Base-by-base conservation (phyloP, 1,140 invertebrate genomes). In the Magallana gigas region DNA sequence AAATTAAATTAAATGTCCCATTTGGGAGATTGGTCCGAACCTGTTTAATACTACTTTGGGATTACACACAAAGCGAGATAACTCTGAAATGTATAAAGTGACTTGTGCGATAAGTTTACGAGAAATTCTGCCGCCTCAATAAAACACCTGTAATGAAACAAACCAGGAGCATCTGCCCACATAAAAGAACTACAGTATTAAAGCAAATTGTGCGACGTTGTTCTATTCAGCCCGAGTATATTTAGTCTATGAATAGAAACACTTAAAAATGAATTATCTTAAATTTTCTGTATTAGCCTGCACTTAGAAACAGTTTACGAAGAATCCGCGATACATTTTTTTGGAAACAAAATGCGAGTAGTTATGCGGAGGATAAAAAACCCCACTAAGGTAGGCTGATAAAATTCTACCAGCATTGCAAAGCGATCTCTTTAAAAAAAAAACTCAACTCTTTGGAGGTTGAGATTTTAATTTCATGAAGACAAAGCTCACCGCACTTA, bases 211-310 rank as follows among this genome's bases (percentile, higher is more conserved):
- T 23, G 23, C 68, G 68, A 18, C 23, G 6, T 29, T 76, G 68
- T 36, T 76, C 68, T 76, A 76, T 36, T 36, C 68, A 29, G 23
- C 68, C 36, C 36, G 23, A 76, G 68, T 29, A 76, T 23, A 76
- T 48, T 48, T 18, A 76, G 23, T 36, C 68, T 76, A 23, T 18
- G 68, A 76, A 76, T 76, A 76, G 68, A 76, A 76, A 36, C 68
- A 76, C 68, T 76, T 76, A 76, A 76, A 76, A 76, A 76, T 76
- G 68, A 29, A 76, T 76, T 76, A 76, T 76, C 68, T 76, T 76
- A 76, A 76, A 76, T 76, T 76, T 36, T 76, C 68, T 36, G 68
- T 76, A 76, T 23, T 76, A 64, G 68, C 68, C 29, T 76, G 68
- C 23, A 29, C 68, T 76, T 11, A 36, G 60, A 62, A 11, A 62